Evolutionary conservation across 2,797 vertebrate species (phyloP).

Genomic region (Gorsachius magnificus): DNA sequence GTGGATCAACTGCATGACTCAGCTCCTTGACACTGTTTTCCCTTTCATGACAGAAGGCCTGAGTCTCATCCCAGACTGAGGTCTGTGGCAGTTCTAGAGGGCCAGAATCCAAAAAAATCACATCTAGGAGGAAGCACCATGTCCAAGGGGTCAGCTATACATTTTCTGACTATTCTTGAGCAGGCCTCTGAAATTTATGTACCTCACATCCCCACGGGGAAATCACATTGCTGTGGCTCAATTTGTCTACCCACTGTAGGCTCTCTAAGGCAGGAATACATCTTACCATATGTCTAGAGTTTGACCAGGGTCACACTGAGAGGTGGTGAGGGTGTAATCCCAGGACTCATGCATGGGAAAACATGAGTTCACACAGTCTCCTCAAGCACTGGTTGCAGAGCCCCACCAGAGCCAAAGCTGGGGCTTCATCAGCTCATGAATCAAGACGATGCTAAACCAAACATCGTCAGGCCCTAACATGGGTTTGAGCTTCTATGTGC

Average conservation of each 20-base stretch:
- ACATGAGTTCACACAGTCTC: not conserved
- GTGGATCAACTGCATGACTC: not conserved
- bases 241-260: not conserved
- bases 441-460: not conserved
- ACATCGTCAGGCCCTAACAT: not conserved
- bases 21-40: not conserved
- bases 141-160: not conserved
- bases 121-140: not conserved
- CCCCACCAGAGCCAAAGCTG: not conserved
- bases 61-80: not conserved
- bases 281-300: not conserved
- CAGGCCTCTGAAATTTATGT: not conserved
- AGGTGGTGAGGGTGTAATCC: not conserved
- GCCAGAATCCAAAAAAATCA: not conserved
- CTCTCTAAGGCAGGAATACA: not conserved
- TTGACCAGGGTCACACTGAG: not conserved
- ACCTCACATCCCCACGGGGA: not conserved
- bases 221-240: not conserved
- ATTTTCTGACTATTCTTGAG: not conserved
- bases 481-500: not conserved
- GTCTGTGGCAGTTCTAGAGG: not conserved
- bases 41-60: not conserved
- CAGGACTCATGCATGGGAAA: not conserved
- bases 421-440: not conserved
- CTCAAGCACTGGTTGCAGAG: not conserved